Evolutionary conservation across 2,113 vertebrate species (phyloP).

Genomic region (Ceuthmochares aereus): DNA sequence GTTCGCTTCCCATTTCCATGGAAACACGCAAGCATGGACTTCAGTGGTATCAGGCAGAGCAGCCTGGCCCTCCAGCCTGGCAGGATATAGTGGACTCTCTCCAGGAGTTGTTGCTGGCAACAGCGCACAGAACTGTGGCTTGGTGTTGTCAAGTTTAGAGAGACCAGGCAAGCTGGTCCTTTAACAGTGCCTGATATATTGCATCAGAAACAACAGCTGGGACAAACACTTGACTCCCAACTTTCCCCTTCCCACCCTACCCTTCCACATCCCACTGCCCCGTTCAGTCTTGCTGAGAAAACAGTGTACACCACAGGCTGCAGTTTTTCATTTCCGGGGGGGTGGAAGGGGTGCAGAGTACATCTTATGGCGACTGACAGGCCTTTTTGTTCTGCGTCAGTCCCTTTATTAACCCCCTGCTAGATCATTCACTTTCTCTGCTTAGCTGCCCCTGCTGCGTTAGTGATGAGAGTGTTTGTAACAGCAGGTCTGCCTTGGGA

Average conservation of each 20-base stretch:
- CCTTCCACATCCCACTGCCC: not conserved
- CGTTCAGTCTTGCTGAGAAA: not conserved
- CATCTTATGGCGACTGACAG: constrained; percentile 57
- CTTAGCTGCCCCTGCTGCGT: constrained; percentile 53
- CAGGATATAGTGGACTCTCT: not conserved
- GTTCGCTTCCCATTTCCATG: constrained; percentile 56
- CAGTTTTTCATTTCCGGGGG: constrained; percentile 67
- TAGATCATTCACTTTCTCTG: constrained; percentile 43
- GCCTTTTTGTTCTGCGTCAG: constrained; percentile 55
- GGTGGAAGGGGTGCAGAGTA: constrained; percentile 15
- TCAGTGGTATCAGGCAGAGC: not conserved
- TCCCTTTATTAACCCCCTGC: constrained; percentile 73
- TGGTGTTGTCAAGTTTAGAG: not conserved
- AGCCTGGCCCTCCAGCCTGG: not conserved
- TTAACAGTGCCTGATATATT: not conserved
- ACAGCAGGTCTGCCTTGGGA: constrained; percentile 71
- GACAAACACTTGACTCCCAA: not conserved
- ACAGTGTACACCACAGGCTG: not conserved
- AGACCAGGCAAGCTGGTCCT: not conserved
- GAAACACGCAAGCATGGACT: constrained; percentile 18
- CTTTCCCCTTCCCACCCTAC: not conserved
- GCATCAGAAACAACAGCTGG: not conserved
- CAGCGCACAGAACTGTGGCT: not conserved
- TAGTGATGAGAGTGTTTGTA: constrained; percentile 75
- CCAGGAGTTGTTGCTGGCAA: not conserved